Evolutionary conservation across 2,888 invertebrate species (phyloP), one percentile per base, ranked within the genome.

Genomic region (Drosophila prolongata): DNA sequence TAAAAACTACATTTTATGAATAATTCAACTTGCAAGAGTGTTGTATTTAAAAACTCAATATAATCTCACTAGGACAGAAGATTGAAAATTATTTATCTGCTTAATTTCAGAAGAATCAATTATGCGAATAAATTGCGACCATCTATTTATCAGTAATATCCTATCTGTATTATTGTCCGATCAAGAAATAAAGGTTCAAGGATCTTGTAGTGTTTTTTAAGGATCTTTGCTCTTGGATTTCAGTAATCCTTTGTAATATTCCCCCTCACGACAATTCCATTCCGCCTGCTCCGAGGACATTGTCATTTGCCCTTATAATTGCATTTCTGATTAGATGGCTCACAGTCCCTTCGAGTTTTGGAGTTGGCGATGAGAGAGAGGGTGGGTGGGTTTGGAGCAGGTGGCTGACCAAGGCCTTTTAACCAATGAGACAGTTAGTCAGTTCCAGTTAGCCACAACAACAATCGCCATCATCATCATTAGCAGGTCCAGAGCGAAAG

Each of bases 201-300:
- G 16, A 16, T 16, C 8, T 8, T 30, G 1, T 8, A 8, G 8
- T 30, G 8, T 30, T 2, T 35, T 11, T 35, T 35, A 10, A 11
- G 19, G 16, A 40, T 14, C 14, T 4, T 44, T 27, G 13, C n/a
- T 10, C 6, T 2, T 5, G 27, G 10, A 34, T 98, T 11, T 14
- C 3, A 34, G 9, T 14, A 13, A 3, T 44, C 43, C 43, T 43
- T 43, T 43, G 40, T 30, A 13, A 9, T 37, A 27, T 98, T 83
- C 96, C 98, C 73, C 98, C 98, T 95, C 16, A 30, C 16, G 10
- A 30, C 27, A 8, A 16, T 38, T 30, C 14, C 10, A 30, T 13
- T 30, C 27, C 38, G 8, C 24, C 40, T 37, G 37, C 71, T 42
- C 42, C 69, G 46, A n/a, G 43, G 55, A 27, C 56, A 56, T 71